Evolutionary conservation across 2,888 invertebrate species (phyloP).

Genomic region (Latrodectus elegans): DNA sequence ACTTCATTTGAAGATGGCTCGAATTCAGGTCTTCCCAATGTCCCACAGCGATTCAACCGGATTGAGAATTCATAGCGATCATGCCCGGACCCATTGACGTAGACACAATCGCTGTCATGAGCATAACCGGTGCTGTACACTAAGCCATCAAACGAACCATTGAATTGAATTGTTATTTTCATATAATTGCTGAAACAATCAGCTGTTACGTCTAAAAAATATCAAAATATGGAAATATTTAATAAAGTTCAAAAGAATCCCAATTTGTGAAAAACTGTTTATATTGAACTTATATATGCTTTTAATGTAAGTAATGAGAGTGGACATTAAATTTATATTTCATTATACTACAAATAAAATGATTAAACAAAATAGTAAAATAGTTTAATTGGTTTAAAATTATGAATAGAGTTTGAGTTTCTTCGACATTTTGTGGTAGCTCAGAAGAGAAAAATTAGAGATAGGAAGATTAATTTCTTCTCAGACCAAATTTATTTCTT

Average conservation of each 20-base stretch:
- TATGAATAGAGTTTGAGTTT: too few relatives aligned
- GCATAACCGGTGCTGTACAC: conserved; percentile 95
- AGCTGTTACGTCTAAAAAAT: conserved; percentile 87
- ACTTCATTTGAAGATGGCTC: conserved; percentile 70
- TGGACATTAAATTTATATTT: too few relatives aligned
- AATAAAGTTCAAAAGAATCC: neutral
- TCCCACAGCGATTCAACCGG: conserved; percentile 92
- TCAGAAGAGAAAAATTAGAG: too few relatives aligned
- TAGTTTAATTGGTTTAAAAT: too few relatives aligned
- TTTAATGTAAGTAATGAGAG: too few relatives aligned
- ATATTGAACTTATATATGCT: too few relatives aligned
- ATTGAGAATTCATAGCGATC: conserved; percentile 96
- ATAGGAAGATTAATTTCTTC: too few relatives aligned
- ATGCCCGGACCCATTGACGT: conserved; percentile 92
- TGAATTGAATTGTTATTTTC: conserved; percentile 94
- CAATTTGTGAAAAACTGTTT: too few relatives aligned
- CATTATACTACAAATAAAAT: too few relatives aligned
- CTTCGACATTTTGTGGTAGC: too few relatives aligned
- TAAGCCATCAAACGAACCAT: conserved; percentile 90
- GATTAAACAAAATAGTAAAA: too few relatives aligned
- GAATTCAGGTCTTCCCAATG: conserved; percentile 81
- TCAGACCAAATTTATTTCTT: too few relatives aligned
- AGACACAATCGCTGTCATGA: conserved; percentile 95
- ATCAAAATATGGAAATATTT: neutral
- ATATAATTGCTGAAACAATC: conserved; percentile 97